Evolutionary conservation across 2,797 vertebrate species (phyloP).

Genomic region (Natrix natrix): DNA sequence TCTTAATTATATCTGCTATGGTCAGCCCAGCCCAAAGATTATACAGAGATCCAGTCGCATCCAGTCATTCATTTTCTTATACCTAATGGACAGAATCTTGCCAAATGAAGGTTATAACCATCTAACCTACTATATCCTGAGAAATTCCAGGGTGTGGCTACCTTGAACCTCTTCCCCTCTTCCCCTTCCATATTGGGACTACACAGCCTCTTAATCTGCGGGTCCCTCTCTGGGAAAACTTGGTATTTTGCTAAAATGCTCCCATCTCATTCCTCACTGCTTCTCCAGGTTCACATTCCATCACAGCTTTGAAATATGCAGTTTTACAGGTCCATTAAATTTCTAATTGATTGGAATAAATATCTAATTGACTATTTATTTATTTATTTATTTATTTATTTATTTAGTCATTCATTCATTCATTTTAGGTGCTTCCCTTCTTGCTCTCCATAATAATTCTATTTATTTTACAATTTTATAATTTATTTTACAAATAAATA

Average conservation of each 20-base stretch:
- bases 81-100: neutral
- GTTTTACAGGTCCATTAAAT: neutral
- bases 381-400: too few species aligned
- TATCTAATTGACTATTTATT: neutral
- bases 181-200: neutral
- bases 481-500: too few species aligned
- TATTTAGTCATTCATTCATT: neutral
- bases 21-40: neutral
- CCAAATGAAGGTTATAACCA: neutral
- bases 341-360: neutral
- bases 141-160: neutral
- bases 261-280: neutral
- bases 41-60: neutral
- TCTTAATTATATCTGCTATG: neutral
- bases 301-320: neutral
- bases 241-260: too few species aligned
- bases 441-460: too few species aligned
- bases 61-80: neutral
- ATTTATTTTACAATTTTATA: too few species aligned
- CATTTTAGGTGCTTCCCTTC: too few species aligned
- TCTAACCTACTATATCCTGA: neutral
- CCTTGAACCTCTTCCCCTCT: too few species aligned
- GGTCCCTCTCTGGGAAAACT: neutral
- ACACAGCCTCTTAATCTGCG: neutral
- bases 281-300: neutral